These are phyloP conservation scores for Diabrotica balteata DNA, from an alignment of 2,888 invertebrate species.

Conservation along the genomic window DNA sequence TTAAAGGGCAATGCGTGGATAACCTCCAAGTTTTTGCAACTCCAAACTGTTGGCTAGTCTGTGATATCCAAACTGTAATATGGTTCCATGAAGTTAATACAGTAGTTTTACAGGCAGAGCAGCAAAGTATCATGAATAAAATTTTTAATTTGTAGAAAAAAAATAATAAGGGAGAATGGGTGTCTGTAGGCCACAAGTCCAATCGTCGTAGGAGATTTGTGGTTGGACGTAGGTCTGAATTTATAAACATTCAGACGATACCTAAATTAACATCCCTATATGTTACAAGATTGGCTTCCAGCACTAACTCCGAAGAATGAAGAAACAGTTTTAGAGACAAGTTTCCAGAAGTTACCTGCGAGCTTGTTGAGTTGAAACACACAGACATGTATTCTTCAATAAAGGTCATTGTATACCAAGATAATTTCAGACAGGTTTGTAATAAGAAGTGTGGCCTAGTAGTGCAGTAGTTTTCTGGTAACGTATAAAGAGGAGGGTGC, in stretches of 20 bases:
- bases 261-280: slow-evolving; percentile 2
- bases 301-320: slow-evolving; percentile 9
- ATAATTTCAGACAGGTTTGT: too few relatives aligned
- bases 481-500: not conserved
- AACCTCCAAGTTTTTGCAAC: too few relatives aligned
- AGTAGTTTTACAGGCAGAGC: too few relatives aligned
- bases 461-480: slow-evolving; percentile 9
- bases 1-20: too few relatives aligned
- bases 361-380: slow-evolving; percentile 9
- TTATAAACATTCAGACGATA: slow-evolving; percentile 1
- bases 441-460: slow-evolving; percentile 14
- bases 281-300: slow-evolving; percentile 11
- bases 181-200: too few relatives aligned
- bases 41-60: too few relatives aligned
- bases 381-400: not conserved
- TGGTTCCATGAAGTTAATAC: too few relatives aligned
- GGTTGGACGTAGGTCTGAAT: not conserved
- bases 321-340: not conserved
- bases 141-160: too few relatives aligned
- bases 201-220: slow-evolving; percentile 1
- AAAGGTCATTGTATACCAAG: too few relatives aligned
- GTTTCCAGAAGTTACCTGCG: slow-evolving; percentile 9
- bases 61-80: too few relatives aligned
- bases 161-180: too few relatives aligned
- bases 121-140: too few relatives aligned